A percentile compares a stretch with the other conserved stretches of the same genome.
These are phyloP conservation scores for Elephantulus edwardii DNA, from an alignment of 2,113 vertebrate genomes.

Conservation along the genomic window DNA sequence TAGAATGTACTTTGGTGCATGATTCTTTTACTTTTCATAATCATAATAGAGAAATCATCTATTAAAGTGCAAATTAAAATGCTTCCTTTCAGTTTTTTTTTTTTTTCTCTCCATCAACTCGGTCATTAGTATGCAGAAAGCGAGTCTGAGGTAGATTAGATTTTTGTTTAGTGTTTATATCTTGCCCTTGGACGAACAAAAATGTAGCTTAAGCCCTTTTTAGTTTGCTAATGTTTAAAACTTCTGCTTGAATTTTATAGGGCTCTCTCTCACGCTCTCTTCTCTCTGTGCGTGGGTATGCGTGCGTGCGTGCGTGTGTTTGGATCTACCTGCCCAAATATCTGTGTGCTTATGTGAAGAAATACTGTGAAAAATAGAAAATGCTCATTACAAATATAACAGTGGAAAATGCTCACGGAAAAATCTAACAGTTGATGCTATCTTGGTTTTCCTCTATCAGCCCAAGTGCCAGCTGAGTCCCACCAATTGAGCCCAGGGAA, in stretches of 20 bases:
- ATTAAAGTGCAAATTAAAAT: not conserved
- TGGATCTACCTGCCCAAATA: not conserved
- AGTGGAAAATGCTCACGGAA: not conserved
- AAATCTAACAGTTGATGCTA: not conserved
- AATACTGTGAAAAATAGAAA: not conserved
- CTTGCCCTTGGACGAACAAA: not conserved
- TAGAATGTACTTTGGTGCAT: not conserved
- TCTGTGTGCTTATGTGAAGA: not conserved
- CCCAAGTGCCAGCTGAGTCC: not conserved
- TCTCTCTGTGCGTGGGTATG: too few species aligned
- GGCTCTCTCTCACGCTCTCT: too few species aligned
- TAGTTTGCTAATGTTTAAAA: not conserved
- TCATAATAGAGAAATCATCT: conserved; percentile 40
- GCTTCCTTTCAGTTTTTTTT: not conserved
- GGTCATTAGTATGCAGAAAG: not conserved
- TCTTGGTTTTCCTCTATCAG: not conserved
- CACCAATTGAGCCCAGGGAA: not conserved
- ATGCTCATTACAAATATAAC: not conserved
- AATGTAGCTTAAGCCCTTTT: not conserved
- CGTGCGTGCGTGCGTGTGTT: not conserved
- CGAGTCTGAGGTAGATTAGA: not conserved
- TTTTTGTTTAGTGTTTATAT: conserved; percentile 31
- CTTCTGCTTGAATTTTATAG: not conserved
- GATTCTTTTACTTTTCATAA: conserved; percentile 33
- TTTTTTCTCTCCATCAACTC: not conserved